phyloP scores from a whole-genome alignment of 2,797 vertebrate genomes.

The Oryzias sinensis region DNA sequence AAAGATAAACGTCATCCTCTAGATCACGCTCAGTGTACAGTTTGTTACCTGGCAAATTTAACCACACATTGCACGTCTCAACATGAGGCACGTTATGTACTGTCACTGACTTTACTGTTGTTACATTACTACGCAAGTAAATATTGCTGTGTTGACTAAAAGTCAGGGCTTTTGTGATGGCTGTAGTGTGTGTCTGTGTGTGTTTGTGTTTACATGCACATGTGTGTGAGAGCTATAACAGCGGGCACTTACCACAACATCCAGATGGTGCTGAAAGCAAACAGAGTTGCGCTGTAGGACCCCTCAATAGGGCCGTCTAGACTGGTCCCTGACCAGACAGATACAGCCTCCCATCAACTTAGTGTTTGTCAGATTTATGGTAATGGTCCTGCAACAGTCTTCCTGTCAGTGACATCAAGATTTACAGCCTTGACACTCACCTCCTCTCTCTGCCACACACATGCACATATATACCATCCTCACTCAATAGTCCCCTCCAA shows the following conservation, averaged over 20 bases:
- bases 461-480: conserved; percentile 57
- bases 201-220: conserved; percentile 33
- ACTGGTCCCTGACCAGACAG: conserved; percentile 99
- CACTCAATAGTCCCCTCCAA: conserved; percentile 25
- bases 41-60: too few species aligned
- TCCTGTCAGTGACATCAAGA: conserved; percentile 98
- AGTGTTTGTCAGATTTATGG: conserved; percentile 99
- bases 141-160: conserved; percentile 11
- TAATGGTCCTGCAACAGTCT: conserved; percentile 97
- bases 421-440: conserved; percentile 84
- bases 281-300: conserved; percentile 91
- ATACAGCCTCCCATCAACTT: conserved; percentile 99
- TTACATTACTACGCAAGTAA: conserved; percentile 1
- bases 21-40: too few species aligned
- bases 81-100: not conserved
- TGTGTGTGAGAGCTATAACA: conserved; percentile 61
- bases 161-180: conserved; percentile 76
- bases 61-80: too few species aligned
- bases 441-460: conserved; percentile 48
- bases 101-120: not conserved
- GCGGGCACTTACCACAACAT: conserved; percentile 89
- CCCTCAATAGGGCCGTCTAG: conserved; percentile 99
- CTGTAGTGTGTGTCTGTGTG: conserved; percentile 62
- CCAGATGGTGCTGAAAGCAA: conserved; percentile 98
- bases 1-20: too few species aligned